Percentiles rank a stretch among this genome's conserved stretches.
Conservation (phyloP, 2,113 vertebrate species). For the Gnathochromis pfefferi region DNA sequence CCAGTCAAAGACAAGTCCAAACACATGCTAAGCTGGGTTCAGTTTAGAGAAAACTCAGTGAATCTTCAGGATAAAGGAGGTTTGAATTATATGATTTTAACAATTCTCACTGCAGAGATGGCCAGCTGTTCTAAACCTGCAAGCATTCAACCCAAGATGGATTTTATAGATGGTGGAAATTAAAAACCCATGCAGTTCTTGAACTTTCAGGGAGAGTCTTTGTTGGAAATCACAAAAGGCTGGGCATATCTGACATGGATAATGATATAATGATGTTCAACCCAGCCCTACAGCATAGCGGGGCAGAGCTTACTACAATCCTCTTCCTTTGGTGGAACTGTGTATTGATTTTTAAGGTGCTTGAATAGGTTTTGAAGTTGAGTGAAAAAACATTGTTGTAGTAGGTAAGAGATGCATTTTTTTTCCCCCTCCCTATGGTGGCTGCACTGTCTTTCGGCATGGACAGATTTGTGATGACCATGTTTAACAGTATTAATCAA, state of each 20-base stretch:
- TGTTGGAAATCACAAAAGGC: slow-evolving; percentile 9
- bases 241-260: not conserved
- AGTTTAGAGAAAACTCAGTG: not conserved
- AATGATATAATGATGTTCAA: not conserved
- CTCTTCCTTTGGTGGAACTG: not conserved
- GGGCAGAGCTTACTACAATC: not conserved
- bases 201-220: not conserved
- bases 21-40: not conserved
- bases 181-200: not conserved
- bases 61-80: not conserved
- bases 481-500: not conserved
- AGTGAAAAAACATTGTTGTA: not conserved
- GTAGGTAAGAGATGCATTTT: not conserved
- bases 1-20: not conserved
- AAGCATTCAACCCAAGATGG: not conserved
- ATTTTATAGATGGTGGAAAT: not conserved
- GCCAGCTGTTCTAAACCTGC: not conserved
- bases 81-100: not conserved
- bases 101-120: not conserved
- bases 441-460: not conserved
- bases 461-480: not conserved
- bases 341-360: not conserved
- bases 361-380: not conserved
- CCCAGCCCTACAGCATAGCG: not conserved
- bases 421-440: rapidly evolving